phyloP scores from a whole-genome alignment of 2,113 vertebrate genomes.

The Pomatostomus ruficeps region DNA sequence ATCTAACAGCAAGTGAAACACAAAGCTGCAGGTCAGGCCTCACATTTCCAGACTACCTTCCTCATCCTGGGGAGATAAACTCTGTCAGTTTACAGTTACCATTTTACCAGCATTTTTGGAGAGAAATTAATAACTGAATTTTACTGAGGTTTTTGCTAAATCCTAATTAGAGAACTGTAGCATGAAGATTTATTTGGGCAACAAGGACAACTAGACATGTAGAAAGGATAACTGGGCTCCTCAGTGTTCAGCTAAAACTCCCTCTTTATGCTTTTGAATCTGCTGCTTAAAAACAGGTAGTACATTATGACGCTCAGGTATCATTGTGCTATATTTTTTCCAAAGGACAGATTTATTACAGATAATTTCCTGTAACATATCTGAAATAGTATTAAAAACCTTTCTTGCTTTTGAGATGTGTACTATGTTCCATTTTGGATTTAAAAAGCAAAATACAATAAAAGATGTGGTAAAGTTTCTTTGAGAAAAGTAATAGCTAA shows the following conservation, averaged over 20 bases:
- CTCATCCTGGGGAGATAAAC: background rate
- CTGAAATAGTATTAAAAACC: background rate
- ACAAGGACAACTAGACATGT: background rate
- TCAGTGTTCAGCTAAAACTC: background rate
- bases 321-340: background rate
- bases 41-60: background rate
- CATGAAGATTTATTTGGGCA: background rate
- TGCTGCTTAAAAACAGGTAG: background rate
- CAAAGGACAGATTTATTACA: background rate
- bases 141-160: background rate
- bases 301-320: background rate
- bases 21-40: background rate
- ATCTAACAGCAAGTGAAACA: background rate
- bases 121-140: background rate
- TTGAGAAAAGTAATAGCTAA: background rate
- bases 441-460: background rate
- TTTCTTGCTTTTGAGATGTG: background rate
- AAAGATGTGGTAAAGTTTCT: background rate
- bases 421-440: background rate
- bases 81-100: background rate
- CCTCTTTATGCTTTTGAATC: background rate
- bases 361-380: background rate
- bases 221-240: background rate
- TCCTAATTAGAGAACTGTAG: background rate
- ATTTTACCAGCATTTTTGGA: background rate